Evolutionary conservation across 2,113 vertebrate genomes (phyloP), one percentile per base, ranked within the genome.

Genomic region (Eclectus roratus): DNA sequence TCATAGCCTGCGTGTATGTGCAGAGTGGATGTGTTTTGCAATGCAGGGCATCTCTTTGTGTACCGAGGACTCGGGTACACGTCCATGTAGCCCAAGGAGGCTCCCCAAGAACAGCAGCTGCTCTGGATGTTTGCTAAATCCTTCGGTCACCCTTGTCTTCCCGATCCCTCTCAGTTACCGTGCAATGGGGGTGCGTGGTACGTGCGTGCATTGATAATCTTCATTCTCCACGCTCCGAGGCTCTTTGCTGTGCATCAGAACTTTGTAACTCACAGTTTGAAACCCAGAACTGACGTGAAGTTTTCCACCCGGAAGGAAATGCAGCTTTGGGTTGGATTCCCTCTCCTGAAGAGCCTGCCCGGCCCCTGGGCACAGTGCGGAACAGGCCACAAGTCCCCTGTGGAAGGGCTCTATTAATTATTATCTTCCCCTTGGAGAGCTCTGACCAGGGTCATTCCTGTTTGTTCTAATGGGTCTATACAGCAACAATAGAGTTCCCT

Each of bases 211-310:
- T 43, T 50, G 53, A 2, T 43, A 7, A 41, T 87, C 37, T 50
- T 49, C 5, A 13, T 0, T 2, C 44, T 29, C 56, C 8, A 0
- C 4, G 8, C 25, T 17, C 33, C 50, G 4, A 23, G 25, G 71
- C 56, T 69, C 66, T 70, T 39, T 20, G 6, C 44, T 7, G 0
- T 4, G 31, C 24, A 1, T 18, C 21, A 65, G 11, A 47, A 44
- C 64, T 33, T 31, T 27, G 2, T 4, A n/a, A 19, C 9, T 25
- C 41, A 9, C 16, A 11, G 35, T 31, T 72, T 15, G n/a, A 52
- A 58, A 46, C 14, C 9, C 8, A 78, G 43, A 64, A 89, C 63
- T 17, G 6, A 12, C 9, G 12, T 24, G 8, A 25, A 10, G 25
- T 41, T 37, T 68, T 18, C 52, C 53, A 41, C 49, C 90, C 39